phyloP scores from a whole-genome alignment of 2,113 vertebrate species.

The Petromus typicus region DNA sequence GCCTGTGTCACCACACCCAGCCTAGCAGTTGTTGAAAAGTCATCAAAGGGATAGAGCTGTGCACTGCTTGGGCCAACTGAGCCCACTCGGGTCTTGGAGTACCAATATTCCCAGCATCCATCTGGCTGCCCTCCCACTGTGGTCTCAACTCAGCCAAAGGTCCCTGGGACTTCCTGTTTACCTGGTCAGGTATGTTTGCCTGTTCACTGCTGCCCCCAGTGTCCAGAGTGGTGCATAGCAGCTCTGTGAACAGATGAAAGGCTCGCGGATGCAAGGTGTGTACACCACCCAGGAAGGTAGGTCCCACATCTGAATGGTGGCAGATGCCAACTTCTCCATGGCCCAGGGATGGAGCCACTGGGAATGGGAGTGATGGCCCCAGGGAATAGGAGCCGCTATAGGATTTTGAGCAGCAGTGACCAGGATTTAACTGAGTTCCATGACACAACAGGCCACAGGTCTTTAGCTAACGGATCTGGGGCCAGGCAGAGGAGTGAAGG shows the following conservation, averaged over 20 bases:
- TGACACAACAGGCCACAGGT: neutral
- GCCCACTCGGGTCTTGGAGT: neutral
- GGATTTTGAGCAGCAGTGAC: neutral
- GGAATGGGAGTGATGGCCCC: too few species aligned
- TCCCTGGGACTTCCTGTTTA: neutral
- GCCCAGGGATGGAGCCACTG: too few species aligned
- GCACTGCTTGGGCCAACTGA: neutral
- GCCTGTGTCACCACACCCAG: too few species aligned
- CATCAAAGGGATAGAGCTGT: fast-evolving
- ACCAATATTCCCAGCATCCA: too few species aligned
- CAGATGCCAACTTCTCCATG: neutral
- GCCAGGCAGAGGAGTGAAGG: neutral
- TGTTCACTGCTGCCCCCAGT: neutral
- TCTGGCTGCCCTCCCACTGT: too few species aligned
- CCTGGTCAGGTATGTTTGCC: neutral
- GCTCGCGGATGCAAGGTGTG: fast-evolving
- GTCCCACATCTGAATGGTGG: neutral
- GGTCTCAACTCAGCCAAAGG: fast-evolving
- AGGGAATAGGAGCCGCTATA: neutral
- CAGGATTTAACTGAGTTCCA: too few species aligned
- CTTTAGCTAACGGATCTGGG: neutral
- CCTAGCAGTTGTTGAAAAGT: neutral
- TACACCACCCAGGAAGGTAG: neutral
- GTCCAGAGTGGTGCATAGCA: neutral
- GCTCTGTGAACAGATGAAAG: neutral